Conservation (phyloP, 2,797 vertebrate genomes). For the Bradypus variegatus region DNA sequence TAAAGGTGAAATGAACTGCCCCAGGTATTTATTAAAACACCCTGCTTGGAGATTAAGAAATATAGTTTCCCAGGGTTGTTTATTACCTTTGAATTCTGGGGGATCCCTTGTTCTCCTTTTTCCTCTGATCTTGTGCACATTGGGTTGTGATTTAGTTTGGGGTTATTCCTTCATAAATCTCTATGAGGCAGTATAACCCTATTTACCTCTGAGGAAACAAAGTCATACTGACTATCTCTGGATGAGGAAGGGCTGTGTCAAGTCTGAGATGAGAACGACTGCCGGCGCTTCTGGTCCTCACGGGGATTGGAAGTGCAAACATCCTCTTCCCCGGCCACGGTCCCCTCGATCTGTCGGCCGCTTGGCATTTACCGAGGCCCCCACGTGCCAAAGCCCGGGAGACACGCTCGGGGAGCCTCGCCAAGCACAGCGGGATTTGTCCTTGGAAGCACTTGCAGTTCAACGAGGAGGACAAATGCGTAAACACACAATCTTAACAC, state of each 20-base stretch:
- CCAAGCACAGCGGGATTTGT: not conserved
- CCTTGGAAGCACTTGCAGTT: not conserved
- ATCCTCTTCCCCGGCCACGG: not conserved
- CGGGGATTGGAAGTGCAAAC: too few species aligned
- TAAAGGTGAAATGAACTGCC: not conserved
- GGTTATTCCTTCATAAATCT: not conserved
- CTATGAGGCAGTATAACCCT: not conserved
- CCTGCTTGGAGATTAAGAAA: not conserved
- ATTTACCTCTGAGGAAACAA: not conserved
- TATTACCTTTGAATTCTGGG: not conserved
- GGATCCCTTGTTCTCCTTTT: not conserved
- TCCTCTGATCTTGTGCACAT: not conserved
- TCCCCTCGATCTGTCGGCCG: not conserved
- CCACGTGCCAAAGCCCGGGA: not conserved
- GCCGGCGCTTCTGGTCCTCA: not conserved
- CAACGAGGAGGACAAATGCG: not conserved
- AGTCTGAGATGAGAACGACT: not conserved
- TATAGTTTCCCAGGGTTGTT: not conserved
- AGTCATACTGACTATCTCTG: not conserved
- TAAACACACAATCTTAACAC: accelerated
- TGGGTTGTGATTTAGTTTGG: not conserved
- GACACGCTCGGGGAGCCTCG: accelerated
- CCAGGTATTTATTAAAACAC: not conserved
- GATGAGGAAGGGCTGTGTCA: not conserved
- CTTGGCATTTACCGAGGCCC: accelerated